Percentiles rank a stretch among this genome's conserved stretches.
Evolutionary conservation across 2,113 vertebrate species (phyloP).

Genomic region (Formicarius rufipectus): DNA sequence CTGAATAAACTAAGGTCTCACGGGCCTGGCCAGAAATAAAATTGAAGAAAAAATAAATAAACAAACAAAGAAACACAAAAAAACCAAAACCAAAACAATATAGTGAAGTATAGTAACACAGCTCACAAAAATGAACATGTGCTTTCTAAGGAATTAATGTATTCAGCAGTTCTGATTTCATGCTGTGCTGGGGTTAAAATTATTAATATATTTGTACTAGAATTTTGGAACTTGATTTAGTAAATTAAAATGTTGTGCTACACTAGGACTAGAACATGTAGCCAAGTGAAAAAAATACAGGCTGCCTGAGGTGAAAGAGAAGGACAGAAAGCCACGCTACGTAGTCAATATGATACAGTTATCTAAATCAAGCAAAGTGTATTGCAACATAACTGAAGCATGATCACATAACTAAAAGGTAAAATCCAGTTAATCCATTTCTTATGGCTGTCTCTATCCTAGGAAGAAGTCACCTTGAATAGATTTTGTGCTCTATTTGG

Average conservation of each 20-base stretch:
- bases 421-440: not conserved
- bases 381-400: not conserved
- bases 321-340: not conserved
- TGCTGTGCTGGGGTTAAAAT: not conserved
- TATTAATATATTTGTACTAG: not conserved
- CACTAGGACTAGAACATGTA: not conserved
- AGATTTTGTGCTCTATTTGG: not conserved
- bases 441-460: not conserved
- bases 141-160: not conserved
- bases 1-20: not conserved
- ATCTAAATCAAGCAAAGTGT: not conserved
- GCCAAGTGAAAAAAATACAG: not conserved
- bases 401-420: not conserved
- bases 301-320: not conserved
- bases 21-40: not conserved
- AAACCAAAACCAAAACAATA: not conserved
- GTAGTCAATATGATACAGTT: not conserved
- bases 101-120: accelerated
- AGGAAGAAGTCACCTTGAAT: not conserved
- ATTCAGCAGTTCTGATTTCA: not conserved
- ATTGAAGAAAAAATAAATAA: not conserved
- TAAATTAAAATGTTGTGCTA: not conserved
- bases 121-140: not conserved
- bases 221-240: not conserved
- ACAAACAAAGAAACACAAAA: too few species aligned